Evolutionary conservation across 2,888 invertebrate species (phyloP), one percentile per base, ranked within the genome.

Genomic region (Eledona agricola): DNA sequence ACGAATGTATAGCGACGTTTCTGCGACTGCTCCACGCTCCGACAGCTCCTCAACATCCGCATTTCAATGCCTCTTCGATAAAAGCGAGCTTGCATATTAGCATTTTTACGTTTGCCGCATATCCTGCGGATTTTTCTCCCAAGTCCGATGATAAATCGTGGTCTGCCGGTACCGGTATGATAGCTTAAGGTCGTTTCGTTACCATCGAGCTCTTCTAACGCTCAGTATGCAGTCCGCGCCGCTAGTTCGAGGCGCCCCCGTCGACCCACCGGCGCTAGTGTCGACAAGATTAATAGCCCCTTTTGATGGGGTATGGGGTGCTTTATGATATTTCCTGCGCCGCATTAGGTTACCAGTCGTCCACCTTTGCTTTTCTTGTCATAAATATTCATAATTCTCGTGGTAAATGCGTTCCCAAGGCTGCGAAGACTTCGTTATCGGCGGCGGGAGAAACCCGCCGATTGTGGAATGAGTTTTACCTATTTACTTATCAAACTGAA

Each of bases 381-480:
- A 51, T 42, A 46, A 52, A 52, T 52, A 52, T 46, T 52, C 52
- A 51, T 51, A 51, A 45, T 51, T 37, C 28, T 26, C 29, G 25
- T 35, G 25, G 54, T 43, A 49, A 49, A 49, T 43, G 40, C 59
- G 56, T 59, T 63, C 61, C 59, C 55, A 55, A 59, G 55, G 57
- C 34, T 22, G 46, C 31, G 35, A 29, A 51, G 45, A 53, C 31
- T 22, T 6, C n/a, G 35, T 55, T 55, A 55, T 55, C 55, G 38
- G 34, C 25, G 32, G 47, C 56, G 55, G 55, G 52, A 61, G 58
- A 59, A 63, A 58, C 58, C 58, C 37, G 37, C 61, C 67, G 72
- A 73, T 72, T 72, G 70, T 67, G 67, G 69, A 73, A 74, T 73
- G 73, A 72, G 65, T 72, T 72, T 72, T 72, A 72, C 72, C 70